Conservation (phyloP, 2,888 invertebrate genomes). For the Meghimatium bilineatum region DNA sequence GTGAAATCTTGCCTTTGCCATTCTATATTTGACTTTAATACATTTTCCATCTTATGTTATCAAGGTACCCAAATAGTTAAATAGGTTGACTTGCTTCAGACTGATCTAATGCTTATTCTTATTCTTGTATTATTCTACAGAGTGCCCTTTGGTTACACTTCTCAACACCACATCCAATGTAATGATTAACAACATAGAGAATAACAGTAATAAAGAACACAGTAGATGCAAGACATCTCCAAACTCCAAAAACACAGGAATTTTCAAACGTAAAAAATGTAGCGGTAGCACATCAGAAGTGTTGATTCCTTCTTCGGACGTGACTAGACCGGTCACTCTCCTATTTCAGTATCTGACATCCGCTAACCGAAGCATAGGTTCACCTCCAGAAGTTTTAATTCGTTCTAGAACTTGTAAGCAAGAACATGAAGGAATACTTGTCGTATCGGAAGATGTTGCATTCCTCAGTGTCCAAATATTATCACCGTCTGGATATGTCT, state of each 20-base stretch:
- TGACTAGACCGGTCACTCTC: background rate
- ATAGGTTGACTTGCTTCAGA: too few species aligned
- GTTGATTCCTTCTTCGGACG: background rate
- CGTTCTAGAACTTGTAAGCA: background rate
- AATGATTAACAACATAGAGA: background rate
- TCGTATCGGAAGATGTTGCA: background rate
- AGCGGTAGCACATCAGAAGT: too few species aligned
- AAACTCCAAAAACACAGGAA: background rate
- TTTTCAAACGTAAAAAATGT: background rate
- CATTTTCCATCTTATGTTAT: too few species aligned
- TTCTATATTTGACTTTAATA: too few species aligned
- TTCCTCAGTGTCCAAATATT: background rate
- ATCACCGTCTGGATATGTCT: background rate
- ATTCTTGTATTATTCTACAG: background rate
- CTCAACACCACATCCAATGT: background rate
- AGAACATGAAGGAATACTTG: slow-evolving; percentile 5
- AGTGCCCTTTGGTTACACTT: background rate
- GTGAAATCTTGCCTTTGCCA: too few species aligned
- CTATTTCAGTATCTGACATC: background rate
- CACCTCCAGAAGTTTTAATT: background rate
- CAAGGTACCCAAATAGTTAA: too few species aligned
- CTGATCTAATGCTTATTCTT: too few species aligned
- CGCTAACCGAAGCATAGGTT: background rate
- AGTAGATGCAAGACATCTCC: background rate
- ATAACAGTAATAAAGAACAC: background rate